These are phyloP conservation scores for Adoxophyes honmai DNA, from an alignment of 1,140 invertebrate species.

Conservation along the genomic window DNA sequence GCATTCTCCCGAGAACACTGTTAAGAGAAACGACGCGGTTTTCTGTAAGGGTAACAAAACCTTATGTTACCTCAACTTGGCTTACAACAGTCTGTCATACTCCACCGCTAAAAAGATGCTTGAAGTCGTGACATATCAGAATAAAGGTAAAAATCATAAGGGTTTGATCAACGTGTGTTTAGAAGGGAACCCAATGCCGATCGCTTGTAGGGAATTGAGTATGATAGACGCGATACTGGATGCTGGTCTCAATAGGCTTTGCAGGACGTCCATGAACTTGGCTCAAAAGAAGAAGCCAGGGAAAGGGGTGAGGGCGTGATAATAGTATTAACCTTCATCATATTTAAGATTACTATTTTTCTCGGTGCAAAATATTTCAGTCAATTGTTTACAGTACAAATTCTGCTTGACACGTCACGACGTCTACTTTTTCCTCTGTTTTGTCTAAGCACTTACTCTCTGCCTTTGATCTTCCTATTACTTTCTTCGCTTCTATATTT, in stretches of 20 bases:
- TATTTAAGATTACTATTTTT: too few species aligned
- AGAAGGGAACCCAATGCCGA: constrained; percentile 53
- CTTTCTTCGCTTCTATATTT: too few species aligned
- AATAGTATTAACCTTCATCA: too few species aligned
- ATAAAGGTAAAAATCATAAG: constrained; percentile 31
- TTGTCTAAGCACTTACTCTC: too few species aligned
- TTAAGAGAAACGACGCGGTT: constrained; percentile 22
- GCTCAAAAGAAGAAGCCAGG: not conserved
- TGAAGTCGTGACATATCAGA: constrained; percentile 39
- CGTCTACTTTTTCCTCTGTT: too few species aligned
- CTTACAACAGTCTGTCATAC: constrained; percentile 50
- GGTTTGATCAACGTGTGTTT: constrained; percentile 47
- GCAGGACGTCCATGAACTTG: not conserved
- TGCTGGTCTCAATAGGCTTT: not conserved
- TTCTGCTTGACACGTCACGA: too few species aligned
- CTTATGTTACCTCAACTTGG: constrained; percentile 43
- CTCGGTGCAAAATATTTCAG: too few species aligned
- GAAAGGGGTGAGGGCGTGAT: not conserved
- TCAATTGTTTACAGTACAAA: too few species aligned
- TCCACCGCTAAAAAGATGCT: constrained; percentile 37
- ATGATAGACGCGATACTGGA: constrained; percentile 40
- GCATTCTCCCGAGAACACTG: constrained; percentile 30
- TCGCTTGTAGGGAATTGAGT: constrained; percentile 33
- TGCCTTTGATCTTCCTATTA: too few species aligned
- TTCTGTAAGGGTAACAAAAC: constrained; percentile 50